Evolutionary conservation across 1,140 invertebrate genomes (phyloP).

Genomic region (Aethina tumida): DNA sequence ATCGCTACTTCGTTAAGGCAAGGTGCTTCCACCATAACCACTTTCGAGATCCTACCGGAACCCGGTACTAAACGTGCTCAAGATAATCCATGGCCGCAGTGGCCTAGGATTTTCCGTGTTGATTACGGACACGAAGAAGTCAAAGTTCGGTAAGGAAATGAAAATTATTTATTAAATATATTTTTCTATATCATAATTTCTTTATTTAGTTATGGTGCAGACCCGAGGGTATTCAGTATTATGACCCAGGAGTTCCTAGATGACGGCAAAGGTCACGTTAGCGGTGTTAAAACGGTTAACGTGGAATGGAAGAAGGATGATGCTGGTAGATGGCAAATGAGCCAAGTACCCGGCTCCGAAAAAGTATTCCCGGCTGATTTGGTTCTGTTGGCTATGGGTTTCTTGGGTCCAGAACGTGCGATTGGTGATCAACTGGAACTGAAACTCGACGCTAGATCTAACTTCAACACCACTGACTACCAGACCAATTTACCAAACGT

Average conservation of each 20-base stretch:
- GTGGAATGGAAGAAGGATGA: constrained; percentile 93
- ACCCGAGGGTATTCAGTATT: constrained; percentile 89
- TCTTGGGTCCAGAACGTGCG: constrained; percentile 90
- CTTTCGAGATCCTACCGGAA: constrained; percentile 95
- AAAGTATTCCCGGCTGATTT: constrained; percentile 82
- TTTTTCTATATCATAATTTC: not conserved
- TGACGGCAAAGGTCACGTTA: constrained; percentile 81
- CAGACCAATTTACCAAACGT: constrained; percentile 74
- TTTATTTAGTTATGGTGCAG: constrained; percentile 67
- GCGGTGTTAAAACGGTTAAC: constrained; percentile 79
- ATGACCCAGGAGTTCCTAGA: constrained; percentile 92
- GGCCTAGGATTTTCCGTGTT: constrained; percentile 90
- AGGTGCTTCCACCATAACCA: constrained; percentile 91
- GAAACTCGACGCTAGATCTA: constrained; percentile 82
- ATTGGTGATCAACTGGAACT: constrained; percentile 78
- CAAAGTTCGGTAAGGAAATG: not conserved
- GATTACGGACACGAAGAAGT: constrained; percentile 99
- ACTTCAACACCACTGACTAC: constrained; percentile 83
- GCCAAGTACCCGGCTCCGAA: constrained; percentile 74
- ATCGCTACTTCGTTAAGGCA: constrained; percentile 95
- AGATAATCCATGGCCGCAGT: constrained; percentile 98
- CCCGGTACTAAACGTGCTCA: constrained; percentile 67
- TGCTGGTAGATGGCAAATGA: constrained; percentile 89
- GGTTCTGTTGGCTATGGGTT: constrained; percentile 96
- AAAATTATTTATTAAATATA: constrained; percentile 1